Conservation (phyloP, 2,888 invertebrate genomes). For the Cataglyphis cursor region DNA sequence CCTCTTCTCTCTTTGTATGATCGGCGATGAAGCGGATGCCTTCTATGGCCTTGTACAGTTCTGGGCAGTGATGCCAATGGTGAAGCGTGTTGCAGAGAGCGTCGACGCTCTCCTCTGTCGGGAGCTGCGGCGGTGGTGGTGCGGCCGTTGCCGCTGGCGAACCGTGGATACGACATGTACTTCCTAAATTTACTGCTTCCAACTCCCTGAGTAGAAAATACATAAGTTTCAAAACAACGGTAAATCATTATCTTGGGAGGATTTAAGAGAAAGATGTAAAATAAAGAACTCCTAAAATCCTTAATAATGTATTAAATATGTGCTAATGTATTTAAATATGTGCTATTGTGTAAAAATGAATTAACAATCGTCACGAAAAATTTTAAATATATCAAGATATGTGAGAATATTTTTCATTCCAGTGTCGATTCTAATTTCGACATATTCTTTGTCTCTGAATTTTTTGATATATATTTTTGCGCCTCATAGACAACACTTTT, state of each 20-base stretch:
- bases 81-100: constrained; percentile 90
- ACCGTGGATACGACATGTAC: constrained; percentile 89
- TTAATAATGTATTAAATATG: not conserved
- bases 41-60: constrained; percentile 96
- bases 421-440: not conserved
- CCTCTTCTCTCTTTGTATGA: constrained; percentile 96
- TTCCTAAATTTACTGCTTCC: constrained; percentile 88
- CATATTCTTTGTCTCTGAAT: not conserved
- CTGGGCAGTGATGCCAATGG: constrained; percentile 96
- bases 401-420: not conserved
- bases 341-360: not conserved
- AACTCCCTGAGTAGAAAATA: constrained; percentile 86
- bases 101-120: constrained; percentile 87
- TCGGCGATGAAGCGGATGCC: constrained; percentile 97
- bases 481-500: not conserved
- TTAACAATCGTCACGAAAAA: not conserved
- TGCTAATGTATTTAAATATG: no score
- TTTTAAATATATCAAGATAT: not conserved
- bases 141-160: constrained; percentile 88
- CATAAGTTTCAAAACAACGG: not conserved
- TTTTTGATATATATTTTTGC: constrained; percentile 1
- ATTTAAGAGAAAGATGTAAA: not conserved
- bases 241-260: no score
- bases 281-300: not conserved
- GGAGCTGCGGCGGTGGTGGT: constrained; percentile 84